These are phyloP conservation scores for Drosophila sechellia DNA, from an alignment of 1,140 invertebrate genomes.

Conservation along the genomic window DNA sequence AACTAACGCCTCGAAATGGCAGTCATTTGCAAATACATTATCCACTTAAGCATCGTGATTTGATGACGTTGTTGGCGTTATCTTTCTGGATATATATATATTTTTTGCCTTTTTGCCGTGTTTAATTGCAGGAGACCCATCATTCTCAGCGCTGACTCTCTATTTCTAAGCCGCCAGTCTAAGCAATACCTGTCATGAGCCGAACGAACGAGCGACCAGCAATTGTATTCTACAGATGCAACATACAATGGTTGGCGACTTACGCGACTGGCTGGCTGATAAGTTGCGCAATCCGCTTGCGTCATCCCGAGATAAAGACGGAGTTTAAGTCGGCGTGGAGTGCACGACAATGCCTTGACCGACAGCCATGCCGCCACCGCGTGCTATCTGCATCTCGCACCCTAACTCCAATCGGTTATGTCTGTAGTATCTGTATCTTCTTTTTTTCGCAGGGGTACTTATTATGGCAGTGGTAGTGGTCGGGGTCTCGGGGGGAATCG, in stretches of 20 bases:
- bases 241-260: conserved; percentile 2
- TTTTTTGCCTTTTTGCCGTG: neutral
- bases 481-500: neutral
- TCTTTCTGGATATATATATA: neutral
- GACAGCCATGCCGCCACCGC: conserved; percentile 22
- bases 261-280: conserved; percentile 22
- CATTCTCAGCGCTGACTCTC: neutral
- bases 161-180: neutral
- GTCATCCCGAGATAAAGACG: conserved; percentile 11
- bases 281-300: conserved; percentile 42
- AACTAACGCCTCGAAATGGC: neutral
- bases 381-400: conserved; percentile 27
- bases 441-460: conserved; percentile 38
- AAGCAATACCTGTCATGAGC: conserved; percentile 24
- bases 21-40: conserved; percentile 5
- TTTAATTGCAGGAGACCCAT: conserved; percentile 1
- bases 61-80: conserved; percentile 1
- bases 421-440: conserved; percentile 27
- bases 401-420: conserved; percentile 26
- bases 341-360: conserved; percentile 49
- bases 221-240: conserved; percentile 8
- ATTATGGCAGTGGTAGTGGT: conserved; percentile 61
- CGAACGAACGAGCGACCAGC: neutral
- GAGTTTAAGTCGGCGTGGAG: neutral
- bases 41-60: conserved; percentile 3